Conservation (phyloP, 2,113 vertebrate species). For the Phylloscopus trochiloides region DNA sequence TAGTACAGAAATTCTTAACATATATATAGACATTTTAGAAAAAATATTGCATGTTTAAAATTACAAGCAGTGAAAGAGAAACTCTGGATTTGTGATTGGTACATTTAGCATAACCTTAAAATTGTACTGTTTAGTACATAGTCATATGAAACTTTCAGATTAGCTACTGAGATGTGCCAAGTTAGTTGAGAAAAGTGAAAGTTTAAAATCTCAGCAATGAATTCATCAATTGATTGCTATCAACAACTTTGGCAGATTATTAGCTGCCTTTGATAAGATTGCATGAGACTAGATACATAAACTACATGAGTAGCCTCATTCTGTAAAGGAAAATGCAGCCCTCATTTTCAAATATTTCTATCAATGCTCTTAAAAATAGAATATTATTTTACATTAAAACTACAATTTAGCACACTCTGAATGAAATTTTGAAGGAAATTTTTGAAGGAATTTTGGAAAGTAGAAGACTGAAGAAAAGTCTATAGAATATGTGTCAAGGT, state of each 20-base stretch:
- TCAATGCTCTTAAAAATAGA: neutral
- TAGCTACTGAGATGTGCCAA: neutral
- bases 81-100: neutral
- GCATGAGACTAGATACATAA: neutral
- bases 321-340: neutral
- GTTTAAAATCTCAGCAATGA: neutral
- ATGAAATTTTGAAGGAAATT: neutral
- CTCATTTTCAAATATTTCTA: neutral
- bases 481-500: neutral
- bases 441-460: neutral
- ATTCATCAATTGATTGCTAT: neutral
- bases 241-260: neutral
- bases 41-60: neutral
- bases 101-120: neutral
- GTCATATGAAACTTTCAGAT: neutral
- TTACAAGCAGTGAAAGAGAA: neutral
- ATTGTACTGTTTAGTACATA: neutral
- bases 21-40: neutral
- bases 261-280: neutral
- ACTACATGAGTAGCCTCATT: neutral
- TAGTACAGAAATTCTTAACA: neutral
- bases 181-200: neutral
- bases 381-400: neutral
- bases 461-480: neutral
- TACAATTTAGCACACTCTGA: neutral